phyloP scores from a whole-genome alignment of 2,113 vertebrate genomes.

The Brevimyrus niger region DNA sequence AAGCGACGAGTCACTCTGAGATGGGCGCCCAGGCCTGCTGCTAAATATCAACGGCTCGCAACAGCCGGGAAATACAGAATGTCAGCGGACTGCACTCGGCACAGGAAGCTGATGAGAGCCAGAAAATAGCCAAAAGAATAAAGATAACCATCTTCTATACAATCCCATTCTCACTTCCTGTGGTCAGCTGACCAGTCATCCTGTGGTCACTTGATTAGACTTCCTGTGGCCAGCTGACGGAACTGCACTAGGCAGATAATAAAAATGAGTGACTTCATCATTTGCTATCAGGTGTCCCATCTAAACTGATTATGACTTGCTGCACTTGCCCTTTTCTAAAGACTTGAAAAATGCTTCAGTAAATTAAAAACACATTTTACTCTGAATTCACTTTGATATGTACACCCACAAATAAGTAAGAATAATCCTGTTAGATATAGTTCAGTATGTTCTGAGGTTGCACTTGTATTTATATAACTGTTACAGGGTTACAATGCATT shows the following conservation, averaged over 20 bases:
- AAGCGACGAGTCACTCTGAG: background rate
- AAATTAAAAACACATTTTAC: background rate
- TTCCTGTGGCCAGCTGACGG: background rate
- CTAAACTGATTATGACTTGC: background rate
- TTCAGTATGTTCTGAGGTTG: background rate
- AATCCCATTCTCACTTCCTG: background rate
- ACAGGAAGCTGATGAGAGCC: constrained; percentile 34
- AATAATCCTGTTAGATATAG: background rate
- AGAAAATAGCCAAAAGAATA: constrained; percentile 25
- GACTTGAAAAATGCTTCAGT: background rate
- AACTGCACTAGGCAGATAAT: background rate
- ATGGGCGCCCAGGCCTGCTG: constrained; percentile 33
- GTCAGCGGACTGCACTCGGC: constrained; percentile 9
- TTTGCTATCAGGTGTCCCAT: background rate
- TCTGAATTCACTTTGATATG: background rate
- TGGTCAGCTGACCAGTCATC: background rate
- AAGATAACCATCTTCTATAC: background rate
- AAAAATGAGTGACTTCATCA: background rate
- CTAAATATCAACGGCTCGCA: constrained; percentile 46
- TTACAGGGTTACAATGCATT: background rate
- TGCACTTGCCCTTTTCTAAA: background rate
- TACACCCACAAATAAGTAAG: background rate
- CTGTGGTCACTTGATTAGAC: background rate
- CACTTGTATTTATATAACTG: background rate
- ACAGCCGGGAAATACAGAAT: constrained; percentile 38